Conservation (phyloP, 35 echinoderm and acorn worm genomes). For the Hemicentrotus pulcherrimus region DNA sequence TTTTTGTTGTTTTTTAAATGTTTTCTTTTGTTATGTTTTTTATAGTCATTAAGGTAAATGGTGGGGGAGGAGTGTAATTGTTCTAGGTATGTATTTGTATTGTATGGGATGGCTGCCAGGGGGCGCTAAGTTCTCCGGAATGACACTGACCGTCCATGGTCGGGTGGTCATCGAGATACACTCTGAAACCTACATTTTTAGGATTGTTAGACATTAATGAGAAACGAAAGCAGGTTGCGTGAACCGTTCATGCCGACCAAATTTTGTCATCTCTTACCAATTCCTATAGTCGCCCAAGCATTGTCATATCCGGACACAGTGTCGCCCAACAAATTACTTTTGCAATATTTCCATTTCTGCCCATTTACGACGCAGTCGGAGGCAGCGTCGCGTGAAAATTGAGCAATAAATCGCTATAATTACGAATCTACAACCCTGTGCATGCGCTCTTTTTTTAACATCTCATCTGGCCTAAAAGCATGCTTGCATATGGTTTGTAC, state of each 20-base stretch:
- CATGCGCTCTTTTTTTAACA: not conserved
- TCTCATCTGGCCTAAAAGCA: not conserved
- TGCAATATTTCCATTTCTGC: not conserved
- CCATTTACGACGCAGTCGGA: not conserved
- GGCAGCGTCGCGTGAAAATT: not conserved
- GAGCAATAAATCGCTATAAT: too few species aligned
- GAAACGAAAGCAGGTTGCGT: not conserved
- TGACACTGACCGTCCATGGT: not conserved
- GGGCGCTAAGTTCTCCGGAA: too few species aligned
- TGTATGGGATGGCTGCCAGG: too few species aligned
- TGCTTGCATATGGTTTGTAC: too few species aligned
- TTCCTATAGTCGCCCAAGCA: not conserved
- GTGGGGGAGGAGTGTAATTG: too few species aligned
- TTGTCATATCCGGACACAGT: not conserved
- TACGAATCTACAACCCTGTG: not conserved
- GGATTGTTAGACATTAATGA: not conserved
- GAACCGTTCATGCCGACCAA: not conserved
- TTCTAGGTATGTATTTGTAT: too few species aligned
- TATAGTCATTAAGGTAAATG: too few species aligned
- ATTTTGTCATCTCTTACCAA: not conserved
- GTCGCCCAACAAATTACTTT: not conserved
- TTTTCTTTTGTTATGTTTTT: too few species aligned
- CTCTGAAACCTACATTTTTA: not conserved
- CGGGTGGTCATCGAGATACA: not conserved
- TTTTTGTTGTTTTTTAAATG: too few species aligned